Percentiles rank a stretch among this genome's conserved stretches.
Evolutionary conservation across 1,140 invertebrate genomes (phyloP).

Genomic region (Macrobrachium nipponense): DNA sequence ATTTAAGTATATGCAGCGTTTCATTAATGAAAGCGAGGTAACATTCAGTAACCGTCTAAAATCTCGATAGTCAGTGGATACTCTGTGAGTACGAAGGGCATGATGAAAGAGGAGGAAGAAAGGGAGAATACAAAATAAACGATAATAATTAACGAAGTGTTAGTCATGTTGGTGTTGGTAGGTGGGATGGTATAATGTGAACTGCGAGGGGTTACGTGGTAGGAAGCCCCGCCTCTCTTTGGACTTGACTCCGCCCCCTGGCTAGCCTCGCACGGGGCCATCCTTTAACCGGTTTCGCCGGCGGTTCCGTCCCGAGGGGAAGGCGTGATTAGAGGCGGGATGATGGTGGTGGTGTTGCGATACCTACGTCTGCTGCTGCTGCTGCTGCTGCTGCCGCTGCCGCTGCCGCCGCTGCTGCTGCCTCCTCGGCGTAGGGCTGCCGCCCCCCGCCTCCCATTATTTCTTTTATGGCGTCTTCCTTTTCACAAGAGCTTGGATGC

Average conservation of each 20-base stretch:
- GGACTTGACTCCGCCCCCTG: conserved; percentile 8
- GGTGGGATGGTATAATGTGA: background rate
- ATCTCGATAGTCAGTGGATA: too few relatives aligned
- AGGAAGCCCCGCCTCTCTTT: conserved; percentile 18
- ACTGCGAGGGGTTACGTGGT: conserved; percentile 3
- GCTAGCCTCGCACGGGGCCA: conserved; percentile 54
- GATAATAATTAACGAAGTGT: background rate
- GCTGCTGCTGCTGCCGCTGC: too few relatives aligned
- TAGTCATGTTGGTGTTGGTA: background rate
- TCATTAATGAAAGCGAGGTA: too few relatives aligned
- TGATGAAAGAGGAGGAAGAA: too few relatives aligned
- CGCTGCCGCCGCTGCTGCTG: background rate
- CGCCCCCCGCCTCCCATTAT: conserved; percentile 49
- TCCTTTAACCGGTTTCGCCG: conserved; percentile 47
- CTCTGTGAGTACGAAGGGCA: too few relatives aligned
- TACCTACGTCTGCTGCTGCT: conserved; percentile 23
- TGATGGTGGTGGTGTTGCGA: conserved; percentile 55
- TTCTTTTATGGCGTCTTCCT: conserved; percentile 53
- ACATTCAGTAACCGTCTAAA: too few relatives aligned
- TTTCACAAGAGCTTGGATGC: conserved; percentile 32
- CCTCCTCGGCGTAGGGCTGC: conserved; percentile 44
- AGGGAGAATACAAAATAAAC: too few relatives aligned
- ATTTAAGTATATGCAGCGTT: too few relatives aligned
- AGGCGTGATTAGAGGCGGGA: conserved; percentile 58
- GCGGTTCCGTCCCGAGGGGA: conserved; percentile 56